Percentiles rank a stretch among this genome's conserved stretches.
These are phyloP conservation scores for Actinostola sp. DNA, from an alignment of 92 coral and sea anemone species.

Conservation along the genomic window DNA sequence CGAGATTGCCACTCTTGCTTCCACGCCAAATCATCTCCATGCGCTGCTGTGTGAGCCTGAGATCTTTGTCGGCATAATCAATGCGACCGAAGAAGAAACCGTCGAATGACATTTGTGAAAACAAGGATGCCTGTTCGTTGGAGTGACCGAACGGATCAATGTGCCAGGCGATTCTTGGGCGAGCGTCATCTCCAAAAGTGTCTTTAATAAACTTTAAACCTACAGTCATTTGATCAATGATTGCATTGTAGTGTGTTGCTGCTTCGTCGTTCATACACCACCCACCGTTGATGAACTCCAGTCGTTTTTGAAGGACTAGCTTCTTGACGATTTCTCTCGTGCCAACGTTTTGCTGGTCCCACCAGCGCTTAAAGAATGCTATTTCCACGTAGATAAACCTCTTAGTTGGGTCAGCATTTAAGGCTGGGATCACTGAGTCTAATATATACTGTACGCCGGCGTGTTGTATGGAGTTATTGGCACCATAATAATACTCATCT, in stretches of 20 bases:
- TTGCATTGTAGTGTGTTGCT: slow-evolving; percentile 90
- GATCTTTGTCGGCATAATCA: slow-evolving; percentile 73
- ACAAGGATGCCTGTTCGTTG: slow-evolving; percentile 91
- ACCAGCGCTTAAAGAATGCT: slow-evolving; percentile 94
- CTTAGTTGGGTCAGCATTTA: slow-evolving; percentile 66
- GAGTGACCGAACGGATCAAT: slow-evolving; percentile 99
- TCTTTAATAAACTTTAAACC: slow-evolving; percentile 87
- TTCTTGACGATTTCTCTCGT: slow-evolving; percentile 69
- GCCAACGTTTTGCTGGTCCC: slow-evolving; percentile 72
- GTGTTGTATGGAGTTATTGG: slow-evolving; percentile 81
- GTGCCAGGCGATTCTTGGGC: slow-evolving; percentile 94
- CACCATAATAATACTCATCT: slow-evolving; percentile 89
- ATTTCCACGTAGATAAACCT: slow-evolving; percentile 95
- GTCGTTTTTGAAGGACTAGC: slow-evolving; percentile 64
- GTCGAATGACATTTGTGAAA: slow-evolving; percentile 97
- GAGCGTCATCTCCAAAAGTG: slow-evolving; percentile 87
- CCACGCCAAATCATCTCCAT: slow-evolving; percentile 98
- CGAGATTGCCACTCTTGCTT: slow-evolving; percentile 79
- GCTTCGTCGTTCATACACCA: slow-evolving; percentile 99
- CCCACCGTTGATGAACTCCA: slow-evolving; percentile 95
- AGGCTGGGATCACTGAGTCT: slow-evolving; percentile 92
- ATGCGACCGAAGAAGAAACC: slow-evolving; percentile 93
- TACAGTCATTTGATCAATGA: slow-evolving; percentile 96
- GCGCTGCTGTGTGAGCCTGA: slow-evolving; percentile 63
- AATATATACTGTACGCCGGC: slow-evolving; percentile 98